Base-by-base conservation (phyloP, 2,113 vertebrate species). In the Corythoichthys haematopterus region DNA sequence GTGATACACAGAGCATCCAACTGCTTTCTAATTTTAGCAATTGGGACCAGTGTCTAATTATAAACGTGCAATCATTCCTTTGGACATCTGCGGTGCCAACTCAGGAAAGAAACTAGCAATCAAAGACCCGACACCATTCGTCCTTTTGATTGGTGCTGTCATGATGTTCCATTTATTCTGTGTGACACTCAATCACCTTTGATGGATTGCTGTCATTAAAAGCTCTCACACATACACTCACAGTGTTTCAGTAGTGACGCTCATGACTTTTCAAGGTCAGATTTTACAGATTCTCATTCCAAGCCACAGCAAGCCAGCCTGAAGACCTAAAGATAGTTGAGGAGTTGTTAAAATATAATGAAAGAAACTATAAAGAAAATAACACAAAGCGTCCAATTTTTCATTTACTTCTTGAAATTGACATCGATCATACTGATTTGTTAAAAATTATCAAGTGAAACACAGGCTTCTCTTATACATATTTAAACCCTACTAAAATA, bases 191-290 rank as follows among this genome's bases (percentile, higher is more conserved):
- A 0, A n/a, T 61, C 8, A 37, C 76, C 73, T 82, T 76, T 85
- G 83, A 88, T 76, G 68, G 81, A 88, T 82, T 40, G 59, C 73
- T 81, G 83, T 81, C 83, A 77, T 87, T 84, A 80, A 76, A 81
- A 75, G 68, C 81, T 46, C 63, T 40, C 65, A 50, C 70, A 60
- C 47, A 13, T 9, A 38, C 35, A 59, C 35, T 7, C 12, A 16
- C 36, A 16, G 68, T 62, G 53, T 51, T 77, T 78, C 72, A 60
- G 35, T 45, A 9, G 75, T 72, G 64, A 45, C 15, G 73, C 68
- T 79, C 53, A 37, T 71, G 67, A 70, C 70, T 74, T 70, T 57
- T 78, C 83, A 88, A 85, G 79, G 84, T 72, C 84, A 50, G 0
- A 45, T 28, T 62, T 46, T 10, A 46, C 43, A 12, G 16, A 20